Base-by-base conservation (phyloP, 1,140 invertebrate species). In the Sycophaga agraensis region DNA sequence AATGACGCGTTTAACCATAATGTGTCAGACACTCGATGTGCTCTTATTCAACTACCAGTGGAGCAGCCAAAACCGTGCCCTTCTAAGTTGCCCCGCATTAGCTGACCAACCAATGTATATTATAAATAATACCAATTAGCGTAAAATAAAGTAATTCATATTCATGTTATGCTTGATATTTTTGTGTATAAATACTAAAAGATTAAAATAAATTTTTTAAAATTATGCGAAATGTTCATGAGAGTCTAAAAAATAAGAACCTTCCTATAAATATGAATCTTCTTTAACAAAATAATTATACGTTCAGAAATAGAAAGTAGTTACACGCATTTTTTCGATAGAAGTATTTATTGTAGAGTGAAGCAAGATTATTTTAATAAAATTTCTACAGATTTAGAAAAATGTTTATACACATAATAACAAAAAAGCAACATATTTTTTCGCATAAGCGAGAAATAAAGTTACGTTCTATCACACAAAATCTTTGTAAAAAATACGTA, bases 141-240 rank as follows among this genome's bases (percentile, higher is more conserved):
- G n/a, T 40, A 50, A 42, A 50, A 49, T 34, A 28, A 42, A 50
- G 34, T 34, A 42, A 50, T 59, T 34, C 17, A 40, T 59, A 59
- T 50, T 21, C 35, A 59, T 59, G 24, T 59, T 50, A 59, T 59
- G 16, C 46, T 59, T 34, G 8, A 50, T 59, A 59, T 50, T 42
- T 57, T 59, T 59, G 37, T 59, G 57, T 49, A 59, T 48, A 51
- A 43, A 43, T 59, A 35, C 50, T 40, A 26, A 48, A 46, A 50
- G 26, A 12, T 43, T 59, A n/a, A 49, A 43, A 59, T 48, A 48
- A 59, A 59, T 39, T 59, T 59, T 42, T 49, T 31, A 50, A 59
- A 42, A 40, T 22, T 22, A 40, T 40, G 9, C 28, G 39, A 49
- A 19, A 49, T 34, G 17, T 4, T 35, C 35, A 37, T 7, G 22